Conservation (phyloP, 1,140 invertebrate genomes). For the Diorhabda carinulata region DNA sequence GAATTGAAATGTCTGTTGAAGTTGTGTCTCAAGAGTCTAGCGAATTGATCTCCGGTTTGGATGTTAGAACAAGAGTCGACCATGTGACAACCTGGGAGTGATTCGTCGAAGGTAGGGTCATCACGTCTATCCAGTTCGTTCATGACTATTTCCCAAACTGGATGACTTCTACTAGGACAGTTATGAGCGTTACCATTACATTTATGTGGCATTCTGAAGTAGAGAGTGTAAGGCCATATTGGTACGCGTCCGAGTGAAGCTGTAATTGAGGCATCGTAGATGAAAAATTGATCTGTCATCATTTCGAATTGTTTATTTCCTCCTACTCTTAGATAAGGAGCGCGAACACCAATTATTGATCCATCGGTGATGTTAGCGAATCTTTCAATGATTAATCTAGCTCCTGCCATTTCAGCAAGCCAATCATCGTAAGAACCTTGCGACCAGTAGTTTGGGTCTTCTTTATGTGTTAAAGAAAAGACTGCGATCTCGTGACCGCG, state of each 20-base stretch:
- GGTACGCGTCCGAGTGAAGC: slow-evolving; percentile 82
- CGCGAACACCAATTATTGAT: slow-evolving; percentile 81
- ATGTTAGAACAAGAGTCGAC: slow-evolving; percentile 92
- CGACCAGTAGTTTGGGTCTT: slow-evolving; percentile 85
- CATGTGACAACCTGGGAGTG: slow-evolving; percentile 88
- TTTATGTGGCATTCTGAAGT: slow-evolving; percentile 92
- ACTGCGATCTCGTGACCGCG: slow-evolving; percentile 91
- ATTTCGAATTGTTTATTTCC: slow-evolving; percentile 94
- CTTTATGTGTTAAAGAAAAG: slow-evolving; percentile 90
- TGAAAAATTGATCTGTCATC: slow-evolving; percentile 93
- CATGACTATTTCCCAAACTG: slow-evolving; percentile 95
- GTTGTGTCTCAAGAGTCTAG: slow-evolving; percentile 82
- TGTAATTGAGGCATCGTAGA: slow-evolving; percentile 92
- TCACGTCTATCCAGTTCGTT: slow-evolving; percentile 89
- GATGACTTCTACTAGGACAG: slow-evolving; percentile 84
- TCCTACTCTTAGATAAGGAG: slow-evolving; percentile 85
- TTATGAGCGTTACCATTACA: slow-evolving; percentile 91
- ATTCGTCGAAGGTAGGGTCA: slow-evolving; percentile 87
- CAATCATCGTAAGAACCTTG: slow-evolving; percentile 85
- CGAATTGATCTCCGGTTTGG: slow-evolving; percentile 83
- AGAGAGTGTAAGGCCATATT: slow-evolving; percentile 93
- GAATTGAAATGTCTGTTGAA: slow-evolving; percentile 90
- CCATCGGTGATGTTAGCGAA: slow-evolving; percentile 91
- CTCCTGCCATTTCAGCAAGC: slow-evolving; percentile 95
- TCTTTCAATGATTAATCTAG: slow-evolving; percentile 77